phyloP scores from a whole-genome alignment of 2,113 vertebrate species.

The Capreolus pygargus region DNA sequence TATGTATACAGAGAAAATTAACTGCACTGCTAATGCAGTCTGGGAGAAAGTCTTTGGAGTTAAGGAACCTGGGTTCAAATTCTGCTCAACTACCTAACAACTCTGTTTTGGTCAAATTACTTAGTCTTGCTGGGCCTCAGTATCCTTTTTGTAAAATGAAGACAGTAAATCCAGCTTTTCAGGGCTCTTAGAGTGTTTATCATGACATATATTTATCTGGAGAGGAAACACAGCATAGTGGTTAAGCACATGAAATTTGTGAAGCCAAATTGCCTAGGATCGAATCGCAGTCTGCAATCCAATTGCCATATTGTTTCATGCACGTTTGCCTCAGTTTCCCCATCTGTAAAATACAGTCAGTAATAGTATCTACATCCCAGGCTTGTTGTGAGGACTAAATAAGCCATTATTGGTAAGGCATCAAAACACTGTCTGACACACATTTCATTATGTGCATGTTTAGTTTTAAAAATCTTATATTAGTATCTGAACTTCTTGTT shows the following conservation, averaged over 20 bases:
- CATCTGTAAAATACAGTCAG: not conserved
- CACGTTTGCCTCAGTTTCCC: not conserved
- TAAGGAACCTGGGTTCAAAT: slow-evolving; percentile 10
- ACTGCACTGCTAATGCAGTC: not conserved
- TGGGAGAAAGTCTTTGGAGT: slow-evolving; percentile 14
- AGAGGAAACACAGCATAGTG: not conserved
- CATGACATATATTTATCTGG: not conserved
- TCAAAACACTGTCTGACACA: not conserved
- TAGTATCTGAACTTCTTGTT: not conserved
- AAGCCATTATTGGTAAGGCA: not conserved
- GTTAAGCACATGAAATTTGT: not conserved
- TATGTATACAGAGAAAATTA: not conserved
- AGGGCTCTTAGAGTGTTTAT: not conserved
- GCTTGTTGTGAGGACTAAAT: not conserved
- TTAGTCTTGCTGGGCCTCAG: not conserved
- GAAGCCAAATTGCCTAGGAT: not conserved
- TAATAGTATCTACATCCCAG: not conserved
- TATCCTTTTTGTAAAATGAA: slow-evolving; percentile 30
- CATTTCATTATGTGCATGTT: not conserved
- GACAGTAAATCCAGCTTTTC: not conserved
- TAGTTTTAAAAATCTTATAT: not conserved
- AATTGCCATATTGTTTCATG: not conserved
- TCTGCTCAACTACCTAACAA: not conserved
- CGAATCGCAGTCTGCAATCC: not conserved
- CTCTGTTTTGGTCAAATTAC: not conserved